Conservation (phyloP, 64 coral and sea anemone species). For the Trachythela sp. region DNA sequence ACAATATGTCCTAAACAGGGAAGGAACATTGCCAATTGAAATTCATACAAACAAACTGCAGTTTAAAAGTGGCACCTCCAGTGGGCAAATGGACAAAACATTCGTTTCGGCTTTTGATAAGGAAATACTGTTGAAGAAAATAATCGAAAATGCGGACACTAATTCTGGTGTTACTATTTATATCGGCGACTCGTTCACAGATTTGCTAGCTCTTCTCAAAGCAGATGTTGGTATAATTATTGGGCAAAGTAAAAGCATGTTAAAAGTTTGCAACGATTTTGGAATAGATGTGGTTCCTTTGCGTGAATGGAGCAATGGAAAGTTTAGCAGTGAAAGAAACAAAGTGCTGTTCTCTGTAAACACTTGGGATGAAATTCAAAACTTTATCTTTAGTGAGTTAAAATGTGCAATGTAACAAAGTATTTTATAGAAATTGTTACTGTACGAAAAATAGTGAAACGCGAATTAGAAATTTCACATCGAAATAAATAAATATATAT, state of each 20-base stretch:
- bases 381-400: not conserved
- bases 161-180: slow-evolving; percentile 52
- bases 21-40: slow-evolving; percentile 43
- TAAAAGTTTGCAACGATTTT: slow-evolving; percentile 72
- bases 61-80: slow-evolving; percentile 59
- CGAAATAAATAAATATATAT: too few species aligned
- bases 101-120: slow-evolving; percentile 71
- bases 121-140: slow-evolving; percentile 54
- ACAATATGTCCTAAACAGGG: slow-evolving; percentile 49
- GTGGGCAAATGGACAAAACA: slow-evolving; percentile 55
- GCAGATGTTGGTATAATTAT: slow-evolving; percentile 86
- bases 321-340: not conserved
- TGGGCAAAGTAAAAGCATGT: slow-evolving; percentile 60
- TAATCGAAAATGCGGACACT: slow-evolving; percentile 12
- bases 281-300: slow-evolving; percentile 66
- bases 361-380: not conserved
- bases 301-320: not conserved
- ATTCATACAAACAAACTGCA: slow-evolving; percentile 70
- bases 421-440: too few species aligned
- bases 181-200: slow-evolving; percentile 79
- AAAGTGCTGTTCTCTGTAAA: not conserved
- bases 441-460: too few species aligned
- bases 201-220: slow-evolving; percentile 64
- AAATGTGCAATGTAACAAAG: not conserved
- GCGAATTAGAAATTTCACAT: too few species aligned